Conservation (phyloP, 2,888 invertebrate genomes). For the Drosophila neotestacea region DNA sequence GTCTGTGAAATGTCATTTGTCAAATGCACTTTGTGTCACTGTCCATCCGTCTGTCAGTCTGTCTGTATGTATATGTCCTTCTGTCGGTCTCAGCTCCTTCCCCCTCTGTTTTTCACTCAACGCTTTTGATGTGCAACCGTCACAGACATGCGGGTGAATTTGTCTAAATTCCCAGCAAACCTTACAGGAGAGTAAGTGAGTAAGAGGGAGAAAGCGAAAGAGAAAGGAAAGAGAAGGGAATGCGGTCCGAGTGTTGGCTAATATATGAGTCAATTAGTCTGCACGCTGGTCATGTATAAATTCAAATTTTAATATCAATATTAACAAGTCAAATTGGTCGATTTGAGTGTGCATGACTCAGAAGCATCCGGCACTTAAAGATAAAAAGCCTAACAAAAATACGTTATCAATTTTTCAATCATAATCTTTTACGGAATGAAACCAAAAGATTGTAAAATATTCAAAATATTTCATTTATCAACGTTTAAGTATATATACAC, state of each 20-base stretch:
- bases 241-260: slow-evolving; percentile 45
- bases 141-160: slow-evolving; percentile 76
- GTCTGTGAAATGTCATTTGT: slow-evolving; percentile 83
- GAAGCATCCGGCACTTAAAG: neutral
- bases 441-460: no score
- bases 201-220: slow-evolving; percentile 2
- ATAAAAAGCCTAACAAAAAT: neutral
- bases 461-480: no score
- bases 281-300: slow-evolving; percentile 55
- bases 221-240: neutral
- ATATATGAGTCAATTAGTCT: slow-evolving; percentile 77
- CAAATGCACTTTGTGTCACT: slow-evolving; percentile 82
- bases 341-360: neutral
- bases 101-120: slow-evolving; percentile 20
- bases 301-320: slow-evolving; percentile 40
- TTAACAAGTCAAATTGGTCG: slow-evolving; percentile 19
- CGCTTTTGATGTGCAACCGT: slow-evolving; percentile 72
- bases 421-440: no score
- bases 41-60: slow-evolving; percentile 27
- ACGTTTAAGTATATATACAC: no score
- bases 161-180: slow-evolving; percentile 59
- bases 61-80: slow-evolving; percentile 15
- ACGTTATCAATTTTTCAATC: no score
- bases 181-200: slow-evolving; percentile 4
- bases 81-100: slow-evolving; percentile 14